Evolutionary conservation across 2,888 invertebrate genomes (phyloP).

Genomic region (Xylocampa areola): DNA sequence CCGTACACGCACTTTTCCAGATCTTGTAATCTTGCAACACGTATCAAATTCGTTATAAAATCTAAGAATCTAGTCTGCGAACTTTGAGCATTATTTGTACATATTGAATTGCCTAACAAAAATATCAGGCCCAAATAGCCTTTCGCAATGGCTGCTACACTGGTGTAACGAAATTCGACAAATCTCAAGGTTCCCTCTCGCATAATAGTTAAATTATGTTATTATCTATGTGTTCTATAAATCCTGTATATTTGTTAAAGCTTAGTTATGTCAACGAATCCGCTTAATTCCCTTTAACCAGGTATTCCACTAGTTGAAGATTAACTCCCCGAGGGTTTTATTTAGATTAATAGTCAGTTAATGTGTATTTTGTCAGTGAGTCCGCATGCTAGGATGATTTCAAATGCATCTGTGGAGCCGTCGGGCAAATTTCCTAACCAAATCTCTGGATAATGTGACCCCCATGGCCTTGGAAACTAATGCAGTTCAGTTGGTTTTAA

Average conservation of each 20-base stretch:
- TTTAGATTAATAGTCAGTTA: too few relatives aligned
- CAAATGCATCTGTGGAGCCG: too few relatives aligned
- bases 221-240: constrained; percentile 1
- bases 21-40: constrained; percentile 3
- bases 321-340: too few relatives aligned
- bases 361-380: too few relatives aligned
- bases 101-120: constrained; percentile 32
- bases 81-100: constrained; percentile 19
- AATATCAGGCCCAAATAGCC: constrained; percentile 22
- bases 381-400: too few relatives aligned
- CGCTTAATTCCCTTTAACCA: too few relatives aligned
- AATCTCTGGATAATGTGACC: too few relatives aligned
- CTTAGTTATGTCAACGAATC: too few relatives aligned
- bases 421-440: too few relatives aligned
- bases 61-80: constrained; percentile 7
- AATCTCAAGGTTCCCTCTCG: constrained; percentile 36
- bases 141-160: constrained; percentile 27
- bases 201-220: constrained; percentile 19
- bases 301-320: too few relatives aligned
- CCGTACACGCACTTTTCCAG: background rate
- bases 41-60: constrained; percentile 21
- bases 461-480: too few relatives aligned
- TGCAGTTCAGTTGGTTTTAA: too few relatives aligned
- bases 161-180: constrained; percentile 29
- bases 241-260: background rate